phyloP scores from a whole-genome alignment of 2,797 vertebrate species.

The Mus spretus region DNA sequence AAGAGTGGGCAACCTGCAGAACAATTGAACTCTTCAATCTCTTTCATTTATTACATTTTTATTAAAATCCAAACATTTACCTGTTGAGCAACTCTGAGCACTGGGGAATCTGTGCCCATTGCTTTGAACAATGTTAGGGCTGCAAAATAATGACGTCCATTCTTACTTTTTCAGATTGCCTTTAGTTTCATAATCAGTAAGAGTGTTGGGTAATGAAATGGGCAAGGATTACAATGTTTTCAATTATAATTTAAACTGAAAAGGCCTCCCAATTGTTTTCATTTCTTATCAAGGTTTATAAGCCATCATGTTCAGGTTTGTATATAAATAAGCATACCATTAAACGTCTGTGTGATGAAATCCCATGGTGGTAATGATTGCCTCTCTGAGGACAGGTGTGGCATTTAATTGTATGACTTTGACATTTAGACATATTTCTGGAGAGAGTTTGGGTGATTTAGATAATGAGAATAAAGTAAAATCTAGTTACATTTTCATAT shows the following conservation, averaged over 20 bases:
- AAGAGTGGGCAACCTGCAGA: background rate
- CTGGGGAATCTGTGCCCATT: background rate
- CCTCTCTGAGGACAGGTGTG: background rate
- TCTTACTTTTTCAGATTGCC: background rate
- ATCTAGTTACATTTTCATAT: background rate
- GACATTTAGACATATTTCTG: background rate
- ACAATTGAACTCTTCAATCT: background rate
- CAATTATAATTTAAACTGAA: background rate
- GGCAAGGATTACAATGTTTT: conserved; percentile 23
- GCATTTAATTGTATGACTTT: background rate
- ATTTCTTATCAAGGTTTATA: background rate
- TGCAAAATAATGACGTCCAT: background rate
- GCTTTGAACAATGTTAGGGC: background rate
- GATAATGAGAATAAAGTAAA: background rate
- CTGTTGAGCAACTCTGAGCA: background rate
- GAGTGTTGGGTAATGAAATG: background rate
- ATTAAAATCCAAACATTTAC: background rate
- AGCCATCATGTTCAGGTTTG: background rate
- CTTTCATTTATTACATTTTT: background rate
- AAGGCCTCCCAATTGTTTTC: background rate
- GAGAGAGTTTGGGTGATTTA: background rate
- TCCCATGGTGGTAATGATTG: background rate
- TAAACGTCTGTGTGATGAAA: background rate
- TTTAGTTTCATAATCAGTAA: background rate
- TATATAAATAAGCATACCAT: background rate